Evolutionary conservation across 1,140 invertebrate species (phyloP).

Genomic region (Macrocentrus cingulum): DNA sequence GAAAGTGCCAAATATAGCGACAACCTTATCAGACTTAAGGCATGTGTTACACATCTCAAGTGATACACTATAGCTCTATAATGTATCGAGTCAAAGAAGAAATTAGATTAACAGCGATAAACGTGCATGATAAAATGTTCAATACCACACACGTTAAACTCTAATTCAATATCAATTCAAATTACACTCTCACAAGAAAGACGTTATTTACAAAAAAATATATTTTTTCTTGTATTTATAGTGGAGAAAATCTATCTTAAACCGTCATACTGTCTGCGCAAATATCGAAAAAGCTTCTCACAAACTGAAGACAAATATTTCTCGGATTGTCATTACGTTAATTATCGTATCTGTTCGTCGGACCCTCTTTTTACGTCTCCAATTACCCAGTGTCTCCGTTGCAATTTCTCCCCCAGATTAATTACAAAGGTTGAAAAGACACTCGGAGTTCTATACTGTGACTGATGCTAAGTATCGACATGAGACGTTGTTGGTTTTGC

Average conservation of each 20-base stretch:
- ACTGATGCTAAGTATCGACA: conserved; percentile 35
- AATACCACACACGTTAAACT: too few species aligned
- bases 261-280: too few species aligned
- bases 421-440: conserved; percentile 8
- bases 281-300: too few species aligned
- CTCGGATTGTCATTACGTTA: conserved; percentile 9
- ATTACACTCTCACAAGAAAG: too few species aligned
- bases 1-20: conserved; percentile 5
- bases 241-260: too few species aligned
- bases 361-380: conserved; percentile 13
- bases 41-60: background rate
- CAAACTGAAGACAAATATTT: background rate
- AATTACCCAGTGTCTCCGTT: conserved; percentile 7
- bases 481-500: conserved; percentile 44
- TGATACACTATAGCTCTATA: background rate
- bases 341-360: conserved; percentile 7
- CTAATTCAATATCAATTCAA: too few species aligned
- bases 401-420: conserved; percentile 8
- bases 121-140: too few species aligned
- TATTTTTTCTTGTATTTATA: too few species aligned
- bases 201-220: too few species aligned
- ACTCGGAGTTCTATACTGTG: background rate
- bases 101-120: too few species aligned
- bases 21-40: background rate
- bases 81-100: background rate